These are phyloP conservation scores for Gallinago undulata DNA, from an alignment of 2,113 vertebrate species.

Conservation along the genomic window DNA sequence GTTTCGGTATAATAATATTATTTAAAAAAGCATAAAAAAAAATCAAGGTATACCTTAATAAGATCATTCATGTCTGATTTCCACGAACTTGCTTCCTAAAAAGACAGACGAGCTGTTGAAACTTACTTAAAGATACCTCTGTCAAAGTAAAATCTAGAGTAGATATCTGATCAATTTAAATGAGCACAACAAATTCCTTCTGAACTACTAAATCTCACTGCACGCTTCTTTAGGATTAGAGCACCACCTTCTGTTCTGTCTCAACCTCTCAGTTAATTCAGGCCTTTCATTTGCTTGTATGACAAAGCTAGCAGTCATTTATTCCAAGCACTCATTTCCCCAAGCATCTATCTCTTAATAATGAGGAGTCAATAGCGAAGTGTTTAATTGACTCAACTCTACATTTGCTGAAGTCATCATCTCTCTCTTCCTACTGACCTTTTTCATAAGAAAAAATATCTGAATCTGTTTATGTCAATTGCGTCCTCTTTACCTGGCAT, in stretches of 20 bases:
- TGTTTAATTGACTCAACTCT: neutral
- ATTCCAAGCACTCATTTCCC: neutral
- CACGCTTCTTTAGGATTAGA: neutral
- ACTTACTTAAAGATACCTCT: neutral
- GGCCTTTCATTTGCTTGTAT: neutral
- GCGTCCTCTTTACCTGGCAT: neutral
- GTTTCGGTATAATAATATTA: neutral
- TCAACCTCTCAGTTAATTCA: neutral
- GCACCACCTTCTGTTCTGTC: constrained; percentile 29
- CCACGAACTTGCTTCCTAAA: constrained; percentile 60
- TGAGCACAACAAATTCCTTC: neutral
- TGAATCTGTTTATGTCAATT: neutral
- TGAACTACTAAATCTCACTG: neutral
- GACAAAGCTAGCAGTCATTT: neutral
- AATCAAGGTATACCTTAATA: constrained; percentile 32
- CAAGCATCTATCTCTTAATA: neutral
- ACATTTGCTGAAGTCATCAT: neutral
- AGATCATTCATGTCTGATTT: constrained; percentile 24
- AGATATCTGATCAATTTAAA: neutral
- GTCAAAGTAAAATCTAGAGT: neutral
- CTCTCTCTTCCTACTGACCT: neutral
- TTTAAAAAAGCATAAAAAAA: neutral
- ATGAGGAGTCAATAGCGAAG: neutral
- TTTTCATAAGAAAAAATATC: neutral
- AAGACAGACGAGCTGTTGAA: neutral